A percentile compares a stretch with the other conserved stretches of the same genome.
phyloP scores from a whole-genome alignment of 30 jellyfish, hydroid and myxozoan species.

The Haliclystus octoradiatus region DNA sequence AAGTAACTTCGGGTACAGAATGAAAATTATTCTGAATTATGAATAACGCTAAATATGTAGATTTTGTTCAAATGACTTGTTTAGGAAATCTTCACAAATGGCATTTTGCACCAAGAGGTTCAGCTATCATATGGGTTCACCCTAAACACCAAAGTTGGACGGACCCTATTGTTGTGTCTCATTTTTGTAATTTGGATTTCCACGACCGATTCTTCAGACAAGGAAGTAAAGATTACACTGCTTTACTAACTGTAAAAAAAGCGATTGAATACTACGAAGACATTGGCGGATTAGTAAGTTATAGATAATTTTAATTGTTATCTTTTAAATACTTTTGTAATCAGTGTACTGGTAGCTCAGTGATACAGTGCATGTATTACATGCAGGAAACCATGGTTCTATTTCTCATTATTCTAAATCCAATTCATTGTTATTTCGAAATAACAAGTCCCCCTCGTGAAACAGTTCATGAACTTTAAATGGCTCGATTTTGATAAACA shows the following conservation, averaged over 20 bases:
- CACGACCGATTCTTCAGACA: slow-evolving; percentile 68
- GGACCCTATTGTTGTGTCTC: slow-evolving; percentile 90
- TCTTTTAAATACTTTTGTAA: too few species aligned
- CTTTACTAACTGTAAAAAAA: slow-evolving; percentile 64
- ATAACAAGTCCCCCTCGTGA: too few species aligned
- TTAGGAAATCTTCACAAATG: slow-evolving; percentile 91
- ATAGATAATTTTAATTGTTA: too few species aligned
- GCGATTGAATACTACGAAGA: slow-evolving; percentile 77
- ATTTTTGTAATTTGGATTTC: slow-evolving; percentile 48
- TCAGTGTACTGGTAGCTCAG: too few species aligned
- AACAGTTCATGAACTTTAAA: too few species aligned
- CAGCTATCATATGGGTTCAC: slow-evolving; percentile 72
- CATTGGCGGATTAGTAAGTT: slow-evolving; percentile 90
- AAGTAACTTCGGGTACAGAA: too few species aligned
- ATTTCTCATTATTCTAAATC: background rate
- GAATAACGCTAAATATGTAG: too few species aligned
- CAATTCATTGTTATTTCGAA: background rate
- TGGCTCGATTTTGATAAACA: too few species aligned
- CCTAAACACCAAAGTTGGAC: slow-evolving; percentile 22
- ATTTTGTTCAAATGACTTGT: too few species aligned
- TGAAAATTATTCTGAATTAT: too few species aligned
- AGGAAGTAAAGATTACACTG: slow-evolving; percentile 81
- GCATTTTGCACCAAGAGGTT: slow-evolving; percentile 92
- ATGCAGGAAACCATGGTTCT: background rate
- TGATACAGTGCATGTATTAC: background rate